Evolutionary conservation across 1,140 invertebrate species (phyloP).

Genomic region (Ips nitidus): DNA sequence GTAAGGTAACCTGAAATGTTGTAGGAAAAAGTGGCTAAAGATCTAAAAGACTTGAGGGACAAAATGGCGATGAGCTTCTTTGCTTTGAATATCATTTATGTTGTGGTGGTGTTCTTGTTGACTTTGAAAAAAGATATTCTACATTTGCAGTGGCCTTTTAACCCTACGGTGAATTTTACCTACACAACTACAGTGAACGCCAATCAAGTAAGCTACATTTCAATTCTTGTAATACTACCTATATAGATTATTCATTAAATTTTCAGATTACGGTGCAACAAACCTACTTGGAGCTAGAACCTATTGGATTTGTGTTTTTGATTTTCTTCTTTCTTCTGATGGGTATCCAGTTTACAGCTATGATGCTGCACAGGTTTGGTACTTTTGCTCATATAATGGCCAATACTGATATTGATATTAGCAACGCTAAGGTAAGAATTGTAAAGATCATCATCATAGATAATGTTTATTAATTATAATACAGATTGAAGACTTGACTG

Average conservation of each 20-base stretch:
- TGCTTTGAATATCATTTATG: constrained; percentile 83
- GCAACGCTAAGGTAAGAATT: constrained; percentile 43
- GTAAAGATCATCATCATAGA: too few relatives aligned
- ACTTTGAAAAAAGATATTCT: constrained; percentile 74
- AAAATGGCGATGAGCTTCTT: constrained; percentile 77
- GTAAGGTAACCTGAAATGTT: too few relatives aligned
- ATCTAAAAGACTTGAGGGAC: constrained; percentile 68
- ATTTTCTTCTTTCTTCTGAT: constrained; percentile 72
- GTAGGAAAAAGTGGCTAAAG: constrained; percentile 59
- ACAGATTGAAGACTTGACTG: constrained; percentile 36
- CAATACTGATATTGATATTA: constrained; percentile 63
- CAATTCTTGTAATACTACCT: too few relatives aligned
- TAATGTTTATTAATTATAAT: too few relatives aligned
- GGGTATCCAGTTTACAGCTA: constrained; percentile 78
- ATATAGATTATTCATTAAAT: too few relatives aligned
- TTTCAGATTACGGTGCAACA: constrained; percentile 54
- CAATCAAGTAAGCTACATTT: constrained; percentile 30
- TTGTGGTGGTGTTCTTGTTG: constrained; percentile 76
- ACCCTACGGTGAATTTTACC: constrained; percentile 66
- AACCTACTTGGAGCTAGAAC: constrained; percentile 69
- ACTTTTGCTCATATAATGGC: constrained; percentile 84
- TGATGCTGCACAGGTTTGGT: constrained; percentile 82
- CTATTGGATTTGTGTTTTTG: constrained; percentile 75
- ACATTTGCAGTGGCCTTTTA: constrained; percentile 72
- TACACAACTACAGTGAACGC: constrained; percentile 45